These are phyloP conservation scores for Ophioninae sp. DNA, from an alignment of 2,888 invertebrate genomes.

Conservation along the genomic window DNA sequence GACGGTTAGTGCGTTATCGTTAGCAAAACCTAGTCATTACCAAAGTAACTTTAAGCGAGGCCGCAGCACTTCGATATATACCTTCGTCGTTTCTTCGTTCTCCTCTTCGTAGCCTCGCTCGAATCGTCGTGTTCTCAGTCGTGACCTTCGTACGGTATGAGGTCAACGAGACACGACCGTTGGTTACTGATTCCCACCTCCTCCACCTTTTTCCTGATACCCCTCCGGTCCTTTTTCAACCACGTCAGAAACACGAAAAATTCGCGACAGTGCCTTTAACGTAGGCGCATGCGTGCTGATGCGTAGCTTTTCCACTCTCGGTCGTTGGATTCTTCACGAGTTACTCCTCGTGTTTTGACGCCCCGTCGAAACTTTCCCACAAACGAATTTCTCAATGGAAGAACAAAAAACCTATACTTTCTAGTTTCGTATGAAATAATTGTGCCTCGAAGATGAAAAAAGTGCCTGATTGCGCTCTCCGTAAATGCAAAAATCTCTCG, in stretches of 20 bases:
- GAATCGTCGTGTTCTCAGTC: slow-evolving; percentile 54
- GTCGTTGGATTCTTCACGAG: slow-evolving; percentile 49
- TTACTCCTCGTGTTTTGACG: background rate
- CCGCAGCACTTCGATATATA: slow-evolving; percentile 56
- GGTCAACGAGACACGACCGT: slow-evolving; percentile 19
- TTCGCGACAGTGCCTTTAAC: slow-evolving; percentile 51
- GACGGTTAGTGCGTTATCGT: slow-evolving; percentile 68
- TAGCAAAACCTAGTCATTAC: slow-evolving; percentile 80
- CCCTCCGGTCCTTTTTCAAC: too few species aligned
- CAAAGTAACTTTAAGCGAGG: slow-evolving; percentile 76
- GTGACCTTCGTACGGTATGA: background rate
- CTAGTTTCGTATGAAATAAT: background rate
- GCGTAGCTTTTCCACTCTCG: slow-evolving; percentile 30
- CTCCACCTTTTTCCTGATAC: background rate
- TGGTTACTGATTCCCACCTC: slow-evolving; percentile 35
- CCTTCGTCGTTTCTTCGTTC: slow-evolving; percentile 50
- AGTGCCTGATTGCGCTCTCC: slow-evolving; percentile 44
- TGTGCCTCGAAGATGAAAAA: slow-evolving; percentile 42
- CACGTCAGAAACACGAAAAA: slow-evolving; percentile 29
- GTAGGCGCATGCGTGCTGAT: background rate
- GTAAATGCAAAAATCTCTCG: background rate
- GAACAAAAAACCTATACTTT: background rate
- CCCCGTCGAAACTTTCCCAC: slow-evolving; percentile 9
- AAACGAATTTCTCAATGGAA: slow-evolving; percentile 8
- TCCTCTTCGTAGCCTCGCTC: slow-evolving; percentile 56